phyloP scores from a whole-genome alignment of 2,797 vertebrate genomes.

The Melanotaenia pygmaea region DNA sequence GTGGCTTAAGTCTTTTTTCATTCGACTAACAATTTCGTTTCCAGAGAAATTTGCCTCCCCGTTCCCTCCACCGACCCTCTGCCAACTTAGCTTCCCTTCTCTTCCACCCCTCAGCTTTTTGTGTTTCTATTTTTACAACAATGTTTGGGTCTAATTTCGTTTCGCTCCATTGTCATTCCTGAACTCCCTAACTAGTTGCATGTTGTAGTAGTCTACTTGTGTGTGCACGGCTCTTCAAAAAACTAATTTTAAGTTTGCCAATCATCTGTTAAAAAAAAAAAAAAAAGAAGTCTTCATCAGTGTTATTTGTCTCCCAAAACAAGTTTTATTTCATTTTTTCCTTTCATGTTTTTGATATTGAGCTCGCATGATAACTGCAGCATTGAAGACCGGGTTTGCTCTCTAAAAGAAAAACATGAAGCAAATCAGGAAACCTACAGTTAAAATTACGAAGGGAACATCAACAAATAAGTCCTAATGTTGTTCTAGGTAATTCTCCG shows the following conservation, averaged over 20 bases:
- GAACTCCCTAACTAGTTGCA: conserved; percentile 89
- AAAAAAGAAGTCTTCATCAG: conserved; percentile 70
- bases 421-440: conserved; percentile 27
- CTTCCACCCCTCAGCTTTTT: conserved; percentile 62
- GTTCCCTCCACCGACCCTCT: conserved; percentile 32
- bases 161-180: conserved; percentile 85
- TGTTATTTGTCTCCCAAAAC: conserved; percentile 84
- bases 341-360: conserved; percentile 46
- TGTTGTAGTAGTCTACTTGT: conserved; percentile 91
- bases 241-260: conserved; percentile 80
- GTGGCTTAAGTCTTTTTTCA: conserved; percentile 90
- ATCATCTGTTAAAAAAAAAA: conserved; percentile 78
- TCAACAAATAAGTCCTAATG: conserved; percentile 46
- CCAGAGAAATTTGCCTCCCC: conserved; percentile 70
- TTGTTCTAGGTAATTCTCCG: conserved; percentile 49
- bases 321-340: conserved; percentile 53
- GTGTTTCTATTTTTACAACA: conserved; percentile 73
- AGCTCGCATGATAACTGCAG: conserved; percentile 79
- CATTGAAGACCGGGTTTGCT: conserved; percentile 77
- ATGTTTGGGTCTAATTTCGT: conserved; percentile 73
- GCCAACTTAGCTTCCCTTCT: conserved; percentile 42
- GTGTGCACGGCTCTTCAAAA: conserved; percentile 86
- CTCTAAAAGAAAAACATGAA: conserved; percentile 30
- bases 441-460: conserved; percentile 55
- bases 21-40: conserved; percentile 84